Percentiles rank a stretch among this genome's conserved stretches.
Conservation (phyloP, 2,888 invertebrate species). For the Andricus quercusramuli region DNA sequence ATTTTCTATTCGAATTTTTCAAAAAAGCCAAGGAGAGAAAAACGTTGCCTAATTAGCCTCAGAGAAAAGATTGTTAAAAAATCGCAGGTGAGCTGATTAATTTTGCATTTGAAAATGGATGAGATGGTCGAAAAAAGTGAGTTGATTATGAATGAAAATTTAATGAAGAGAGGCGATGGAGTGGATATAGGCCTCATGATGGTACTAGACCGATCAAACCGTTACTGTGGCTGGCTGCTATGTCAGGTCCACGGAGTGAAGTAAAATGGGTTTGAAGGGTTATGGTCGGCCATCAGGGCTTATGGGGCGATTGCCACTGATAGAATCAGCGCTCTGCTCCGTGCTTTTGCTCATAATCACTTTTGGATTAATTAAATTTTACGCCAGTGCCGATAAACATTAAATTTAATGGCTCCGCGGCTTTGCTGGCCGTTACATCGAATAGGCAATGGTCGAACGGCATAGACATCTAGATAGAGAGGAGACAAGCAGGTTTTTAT, state of each 20-base stretch:
- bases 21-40: no score
- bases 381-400: constrained; percentile 76
- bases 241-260: constrained; percentile 76
- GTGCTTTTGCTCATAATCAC: constrained; percentile 76
- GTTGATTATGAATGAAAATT: background rate
- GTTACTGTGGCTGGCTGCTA: constrained; percentile 69
- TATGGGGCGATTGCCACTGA: constrained; percentile 76
- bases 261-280: constrained; percentile 76
- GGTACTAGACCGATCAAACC: constrained; percentile 65
- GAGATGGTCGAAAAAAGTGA: background rate
- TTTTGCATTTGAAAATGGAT: background rate
- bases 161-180: constrained; percentile 23
- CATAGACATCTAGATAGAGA: constrained; percentile 36
- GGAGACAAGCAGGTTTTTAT: constrained; percentile 26
- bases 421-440: constrained; percentile 54
- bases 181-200: constrained; percentile 56
- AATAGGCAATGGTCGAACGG: constrained; percentile 48
- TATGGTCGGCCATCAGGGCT: constrained; percentile 75
- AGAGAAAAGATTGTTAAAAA: no score
- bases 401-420: constrained; percentile 75
- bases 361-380: constrained; percentile 79
- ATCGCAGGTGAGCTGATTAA: no score
- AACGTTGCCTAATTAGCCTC: no score
- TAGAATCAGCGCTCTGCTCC: constrained; percentile 75
- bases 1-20: no score